phyloP scores from a whole-genome alignment of 2,113 vertebrate species.

The Pterophyllum scalare region DNA sequence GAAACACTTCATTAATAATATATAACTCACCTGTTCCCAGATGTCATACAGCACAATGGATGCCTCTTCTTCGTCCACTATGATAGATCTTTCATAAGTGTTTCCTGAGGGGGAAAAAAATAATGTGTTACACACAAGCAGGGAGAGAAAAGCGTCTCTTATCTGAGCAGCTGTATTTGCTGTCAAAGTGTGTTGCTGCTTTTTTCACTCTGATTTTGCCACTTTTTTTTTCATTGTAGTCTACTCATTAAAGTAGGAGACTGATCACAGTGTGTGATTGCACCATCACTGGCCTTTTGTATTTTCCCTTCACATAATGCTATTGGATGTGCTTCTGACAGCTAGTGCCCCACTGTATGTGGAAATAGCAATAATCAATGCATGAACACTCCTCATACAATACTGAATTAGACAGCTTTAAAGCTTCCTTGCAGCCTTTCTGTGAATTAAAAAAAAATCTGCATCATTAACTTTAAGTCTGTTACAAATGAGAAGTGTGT shows the following conservation, averaged over 20 bases:
- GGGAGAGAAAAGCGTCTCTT: not conserved
- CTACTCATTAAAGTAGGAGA: not conserved
- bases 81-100: conserved; percentile 91
- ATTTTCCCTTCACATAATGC: conserved; percentile 26
- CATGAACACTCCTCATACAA: conserved; percentile 14
- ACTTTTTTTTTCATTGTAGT: not conserved
- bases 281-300: conserved; percentile 14
- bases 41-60: conserved; percentile 95
- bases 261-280: conserved; percentile 7
- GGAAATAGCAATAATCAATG: conserved; percentile 71
- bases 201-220: not conserved
- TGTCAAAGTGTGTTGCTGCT: not conserved
- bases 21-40: conserved; percentile 92
- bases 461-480: not conserved
- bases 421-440: not conserved
- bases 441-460: not conserved
- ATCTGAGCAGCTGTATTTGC: not conserved
- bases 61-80: conserved; percentile 95
- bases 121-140: conserved; percentile 29
- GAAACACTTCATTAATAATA: conserved; percentile 3
- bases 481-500: not conserved
- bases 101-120: conserved; percentile 82
- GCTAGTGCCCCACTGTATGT: conserved; percentile 29
- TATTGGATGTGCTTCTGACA: conserved; percentile 43
- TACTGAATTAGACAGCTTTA: not conserved